These are phyloP conservation scores for Nestor notabilis DNA, from an alignment of 2,113 vertebrate genomes.

Conservation along the genomic window DNA sequence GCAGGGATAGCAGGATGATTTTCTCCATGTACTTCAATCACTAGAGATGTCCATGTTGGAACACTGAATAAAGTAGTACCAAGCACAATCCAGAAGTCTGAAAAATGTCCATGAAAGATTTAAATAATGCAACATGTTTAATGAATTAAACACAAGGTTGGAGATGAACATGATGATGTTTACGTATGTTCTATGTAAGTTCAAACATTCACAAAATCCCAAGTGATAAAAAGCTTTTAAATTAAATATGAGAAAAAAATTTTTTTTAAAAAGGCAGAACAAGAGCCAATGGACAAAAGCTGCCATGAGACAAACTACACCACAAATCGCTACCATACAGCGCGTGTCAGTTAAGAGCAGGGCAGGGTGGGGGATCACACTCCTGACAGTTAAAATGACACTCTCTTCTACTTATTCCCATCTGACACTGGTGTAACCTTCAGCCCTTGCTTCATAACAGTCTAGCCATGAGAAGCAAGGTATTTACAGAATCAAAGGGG, in stretches of 20 bases:
- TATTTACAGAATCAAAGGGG: neutral
- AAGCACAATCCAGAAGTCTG: neutral
- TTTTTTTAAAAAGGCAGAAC: neutral
- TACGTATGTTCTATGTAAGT: neutral
- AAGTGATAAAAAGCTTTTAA: neutral
- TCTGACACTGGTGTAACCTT: neutral
- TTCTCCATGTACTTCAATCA: neutral
- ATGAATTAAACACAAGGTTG: neutral
- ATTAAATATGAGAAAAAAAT: neutral
- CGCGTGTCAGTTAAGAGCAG: accelerated
- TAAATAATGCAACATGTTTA: neutral
- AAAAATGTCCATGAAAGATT: neutral
- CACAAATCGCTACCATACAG: neutral
- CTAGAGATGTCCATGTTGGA: neutral
- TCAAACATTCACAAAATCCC: neutral
- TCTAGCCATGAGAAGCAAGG: neutral
- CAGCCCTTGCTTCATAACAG: neutral
- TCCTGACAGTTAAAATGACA: neutral
- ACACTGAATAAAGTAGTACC: neutral
- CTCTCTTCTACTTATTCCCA: neutral
- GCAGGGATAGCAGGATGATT: neutral
- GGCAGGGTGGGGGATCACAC: accelerated
- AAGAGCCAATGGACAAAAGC: neutral
- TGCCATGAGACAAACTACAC: neutral
- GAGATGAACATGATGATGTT: neutral